These are phyloP conservation scores for Schizotus pectinicornis DNA, from an alignment of 2,888 invertebrate species.

Conservation along the genomic window DNA sequence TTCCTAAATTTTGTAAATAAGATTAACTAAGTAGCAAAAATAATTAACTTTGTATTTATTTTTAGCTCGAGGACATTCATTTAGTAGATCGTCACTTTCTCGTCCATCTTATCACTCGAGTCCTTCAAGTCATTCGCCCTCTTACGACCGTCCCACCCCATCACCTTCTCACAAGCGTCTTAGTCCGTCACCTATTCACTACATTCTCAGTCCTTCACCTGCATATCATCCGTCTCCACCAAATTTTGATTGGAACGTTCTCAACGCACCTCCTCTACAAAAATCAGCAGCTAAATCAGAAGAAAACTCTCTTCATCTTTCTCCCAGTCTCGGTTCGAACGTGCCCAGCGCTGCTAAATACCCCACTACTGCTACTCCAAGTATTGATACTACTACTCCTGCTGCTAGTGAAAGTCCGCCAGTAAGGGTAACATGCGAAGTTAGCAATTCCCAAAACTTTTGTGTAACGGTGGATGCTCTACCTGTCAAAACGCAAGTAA, in stretches of 20 bases:
- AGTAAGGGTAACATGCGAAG: constrained; percentile 17
- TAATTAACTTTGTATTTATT: too few relatives aligned
- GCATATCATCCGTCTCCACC: too few relatives aligned
- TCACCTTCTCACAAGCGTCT: neutral
- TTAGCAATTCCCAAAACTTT: constrained; percentile 36
- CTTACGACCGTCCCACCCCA: neutral
- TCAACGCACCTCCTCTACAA: neutral
- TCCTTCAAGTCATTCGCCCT: neutral
- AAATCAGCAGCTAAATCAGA: too few relatives aligned
- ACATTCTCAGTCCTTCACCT: neutral
- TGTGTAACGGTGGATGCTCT: constrained; percentile 48
- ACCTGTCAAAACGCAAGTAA: constrained; percentile 42
- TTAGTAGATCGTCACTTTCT: neutral
- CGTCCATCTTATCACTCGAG: neutral
- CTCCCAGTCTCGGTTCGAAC: neutral
- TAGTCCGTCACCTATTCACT: too few relatives aligned
- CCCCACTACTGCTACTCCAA: too few relatives aligned
- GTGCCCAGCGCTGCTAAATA: neutral
- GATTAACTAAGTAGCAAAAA: too few relatives aligned
- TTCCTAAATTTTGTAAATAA: too few relatives aligned
- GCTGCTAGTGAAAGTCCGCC: neutral
- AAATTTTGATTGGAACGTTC: too few relatives aligned
- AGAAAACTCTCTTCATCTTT: neutral
- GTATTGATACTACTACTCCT: too few relatives aligned
- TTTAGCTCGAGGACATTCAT: too few relatives aligned